Base-by-base conservation (phyloP, 2,888 invertebrate genomes). In the Deilephila elpenor region DNA sequence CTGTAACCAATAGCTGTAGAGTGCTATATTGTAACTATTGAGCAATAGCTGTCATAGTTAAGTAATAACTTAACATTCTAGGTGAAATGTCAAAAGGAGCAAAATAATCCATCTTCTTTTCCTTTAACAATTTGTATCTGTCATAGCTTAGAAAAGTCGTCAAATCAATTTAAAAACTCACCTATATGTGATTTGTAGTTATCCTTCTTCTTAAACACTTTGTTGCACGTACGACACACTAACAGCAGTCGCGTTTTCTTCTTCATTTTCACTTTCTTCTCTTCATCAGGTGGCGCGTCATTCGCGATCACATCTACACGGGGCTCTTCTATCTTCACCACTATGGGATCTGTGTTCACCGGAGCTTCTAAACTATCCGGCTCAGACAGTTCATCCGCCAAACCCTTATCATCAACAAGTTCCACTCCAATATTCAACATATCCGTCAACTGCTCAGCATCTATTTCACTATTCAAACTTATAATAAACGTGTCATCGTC, bases 401-500 rank as follows among this genome's bases (percentile, higher is more conserved):
- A 44, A 25, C 74, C 51, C 51, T 67, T 62, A 37, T 72, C 59
- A 61, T 82, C 82, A 14, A 81, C 80, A 37, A 84, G 74, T 67
- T 86, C 90, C 0, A 88, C 88, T 1, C 88, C 93, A 70, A 94
- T 93, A 77, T 94, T 94, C 53, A 94, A 80, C 93, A 94, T 92
- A 74, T 94, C 94, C 0, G 91, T 91, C 59, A 94, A 76, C 76
- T 93, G 92, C 73, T 89, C 92, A 0, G 95, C 93, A 78, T 94
- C 95, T 61, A 94, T 94, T 80, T 91, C 93, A 79, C 92, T 93
- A 74, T 92, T 91, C 20, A 94, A 85, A 83, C 93, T 93, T 70
- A 94, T 94, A 44, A 94, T 94, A 79, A 94, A 94, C 0, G 93
- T 94, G 75, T 94, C 94, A 75, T 94, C 94, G 17, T 94, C 90